phyloP scores from a whole-genome alignment of 2,888 invertebrate species.

The Acheta domesticus region DNA sequence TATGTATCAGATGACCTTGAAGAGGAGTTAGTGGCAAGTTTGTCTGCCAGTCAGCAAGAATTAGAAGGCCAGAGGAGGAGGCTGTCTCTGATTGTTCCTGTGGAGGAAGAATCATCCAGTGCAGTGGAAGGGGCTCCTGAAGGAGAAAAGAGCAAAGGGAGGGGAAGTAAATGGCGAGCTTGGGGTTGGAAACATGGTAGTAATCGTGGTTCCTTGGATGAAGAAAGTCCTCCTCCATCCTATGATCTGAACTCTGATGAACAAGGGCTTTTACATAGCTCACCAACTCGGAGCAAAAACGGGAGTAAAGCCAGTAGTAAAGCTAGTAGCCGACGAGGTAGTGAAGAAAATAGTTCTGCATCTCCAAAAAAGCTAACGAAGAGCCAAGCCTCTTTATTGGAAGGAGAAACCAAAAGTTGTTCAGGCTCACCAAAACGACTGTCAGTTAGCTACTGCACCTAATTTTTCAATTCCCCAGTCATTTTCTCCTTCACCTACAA shows the following conservation, averaged over 20 bases:
- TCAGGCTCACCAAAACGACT: not conserved
- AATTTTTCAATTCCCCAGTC: slow-evolving; percentile 12
- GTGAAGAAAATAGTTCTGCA: slow-evolving; percentile 24
- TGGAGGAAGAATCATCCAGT: not conserved
- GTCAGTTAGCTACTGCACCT: not conserved
- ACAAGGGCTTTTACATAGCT: slow-evolving; percentile 19
- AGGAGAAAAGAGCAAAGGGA: slow-evolving; percentile 12
- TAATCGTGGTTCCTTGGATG: slow-evolving; percentile 29
- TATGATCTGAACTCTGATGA: not conserved
- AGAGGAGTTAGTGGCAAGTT: slow-evolving; percentile 45
- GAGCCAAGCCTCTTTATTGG: not conserved
- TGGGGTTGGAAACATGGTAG: slow-evolving; percentile 31
- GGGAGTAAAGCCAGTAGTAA: slow-evolving; percentile 32
- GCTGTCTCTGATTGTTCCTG: not conserved
- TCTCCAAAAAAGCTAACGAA: slow-evolving; percentile 30
- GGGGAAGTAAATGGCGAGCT: slow-evolving; percentile 29
- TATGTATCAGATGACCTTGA: slow-evolving; percentile 48
- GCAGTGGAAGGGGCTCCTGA: slow-evolving; percentile 19
- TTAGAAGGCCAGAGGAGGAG: slow-evolving; percentile 21
- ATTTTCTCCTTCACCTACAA: slow-evolving; percentile 26
- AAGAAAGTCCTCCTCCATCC: slow-evolving; percentile 27
- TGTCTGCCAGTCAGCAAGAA: slow-evolving; percentile 32
- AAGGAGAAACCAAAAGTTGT: not conserved
- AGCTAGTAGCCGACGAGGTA: slow-evolving; percentile 32
- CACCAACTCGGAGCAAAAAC: slow-evolving; percentile 36